Evolutionary conservation across 37 sponge, comb jelly and placozoan genomes (phyloP), one percentile per base, ranked within the genome.

Genomic region (Spongilla lacustris): DNA sequence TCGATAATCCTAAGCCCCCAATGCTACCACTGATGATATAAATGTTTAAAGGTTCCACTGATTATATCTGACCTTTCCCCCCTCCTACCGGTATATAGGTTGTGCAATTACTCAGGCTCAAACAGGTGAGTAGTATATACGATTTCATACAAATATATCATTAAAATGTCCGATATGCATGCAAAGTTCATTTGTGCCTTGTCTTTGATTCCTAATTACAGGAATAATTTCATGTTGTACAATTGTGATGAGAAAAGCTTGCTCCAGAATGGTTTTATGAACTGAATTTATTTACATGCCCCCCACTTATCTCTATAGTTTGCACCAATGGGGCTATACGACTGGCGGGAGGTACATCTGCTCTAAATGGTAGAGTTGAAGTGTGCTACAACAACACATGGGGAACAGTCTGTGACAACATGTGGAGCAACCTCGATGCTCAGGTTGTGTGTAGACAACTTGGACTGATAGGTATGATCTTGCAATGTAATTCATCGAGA

Each of bases 371-470:
- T 0, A 30, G 81, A 37, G 79, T 85, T 26, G 81, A 84, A 75
- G 33, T 84, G 30, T 84, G 74, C 29, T 26, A 24, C 41, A 50
- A 84, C 28, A 75, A 74, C 2, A 67, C 37, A 22, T 84, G 84
- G 84, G 84, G 84, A 23, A 84, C 75, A 1, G 84, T 84, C 10
- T 84, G 84, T 41, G 84, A 84, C 77, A 75, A 74, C 32, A 2
- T 1, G 29, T 84, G 84, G 84, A 48, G 27, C 30, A 74, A n/a
- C n/a, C 13, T 28, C 11, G 49, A 84, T 74, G 50, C 84, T 24
- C 29, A 74, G n/a, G 84, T 84, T 30, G 84, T 75, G 14, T 84
- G 84, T 37, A 21, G 84, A 48, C 84, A 84, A 36, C 76, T 74
- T 22, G 84, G 84, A 36, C 70, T 38, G 24, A 0, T 14, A 50